A percentile compares a stretch with the other conserved stretches of the same genome.
These are phyloP conservation scores for Andinoacara biseriatus DNA, from an alignment of 2,113 vertebrate genomes.

Conservation along the genomic window DNA sequence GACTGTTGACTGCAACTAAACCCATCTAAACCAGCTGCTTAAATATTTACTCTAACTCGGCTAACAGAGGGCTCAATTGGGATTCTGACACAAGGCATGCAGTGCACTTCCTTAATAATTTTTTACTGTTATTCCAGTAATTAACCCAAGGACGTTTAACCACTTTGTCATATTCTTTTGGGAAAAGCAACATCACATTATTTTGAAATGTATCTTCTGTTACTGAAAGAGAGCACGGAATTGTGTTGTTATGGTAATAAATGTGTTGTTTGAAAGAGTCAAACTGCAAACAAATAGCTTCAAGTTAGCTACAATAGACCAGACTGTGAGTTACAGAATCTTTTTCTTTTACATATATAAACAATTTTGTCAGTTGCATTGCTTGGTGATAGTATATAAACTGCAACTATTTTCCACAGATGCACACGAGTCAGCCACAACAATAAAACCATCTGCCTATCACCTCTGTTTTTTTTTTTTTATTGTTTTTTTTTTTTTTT, in stretches of 20 bases:
- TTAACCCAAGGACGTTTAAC: background rate
- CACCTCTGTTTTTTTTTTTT: background rate
- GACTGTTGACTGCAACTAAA: conserved; percentile 56
- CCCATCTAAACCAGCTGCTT: conserved; percentile 53
- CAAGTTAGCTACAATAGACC: background rate
- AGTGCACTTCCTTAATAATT: background rate
- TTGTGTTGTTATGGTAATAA: background rate
- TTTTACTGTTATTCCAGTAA: conserved; percentile 1
- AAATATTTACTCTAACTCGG: conserved; percentile 48
- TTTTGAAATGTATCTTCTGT: background rate
- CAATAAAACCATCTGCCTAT: too few species aligned
- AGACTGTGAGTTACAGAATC: background rate
- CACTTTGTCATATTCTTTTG: background rate
- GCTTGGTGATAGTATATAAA: background rate
- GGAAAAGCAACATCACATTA: background rate
- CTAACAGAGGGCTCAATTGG: conserved; percentile 46
- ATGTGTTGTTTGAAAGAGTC: background rate
- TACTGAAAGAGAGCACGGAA: background rate
- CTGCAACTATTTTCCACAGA: background rate
- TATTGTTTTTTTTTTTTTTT: too few species aligned
- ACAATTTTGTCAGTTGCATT: background rate
- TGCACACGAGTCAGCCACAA: too few species aligned
- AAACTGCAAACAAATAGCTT: background rate
- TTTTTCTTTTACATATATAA: background rate
- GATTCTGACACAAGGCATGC: background rate